Base-by-base conservation (phyloP, 2,888 invertebrate genomes). In the Chymomyza amoena region DNA sequence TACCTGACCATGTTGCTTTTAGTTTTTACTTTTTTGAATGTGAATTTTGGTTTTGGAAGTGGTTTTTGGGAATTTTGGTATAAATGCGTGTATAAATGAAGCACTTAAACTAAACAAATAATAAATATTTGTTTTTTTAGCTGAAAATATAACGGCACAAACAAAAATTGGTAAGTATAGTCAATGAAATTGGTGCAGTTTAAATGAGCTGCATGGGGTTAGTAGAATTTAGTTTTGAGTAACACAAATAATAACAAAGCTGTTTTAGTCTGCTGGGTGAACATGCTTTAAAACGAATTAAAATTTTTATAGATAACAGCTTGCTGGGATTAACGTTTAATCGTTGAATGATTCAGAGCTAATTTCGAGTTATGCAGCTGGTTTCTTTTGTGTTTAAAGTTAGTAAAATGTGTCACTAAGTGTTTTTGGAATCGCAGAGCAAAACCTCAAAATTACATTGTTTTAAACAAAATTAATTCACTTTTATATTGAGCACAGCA, bases 1-100 rank as follows among this genome's bases (percentile, higher is more conserved):
- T 83, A 83, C 83, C 84, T 83, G 87, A 76, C 73, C 83, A 83
- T 83, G 68, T 20, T 51, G 51, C 81, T 79, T 77, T 70, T 73
- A 66, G 71, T 68, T 63, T 54, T 16, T 18, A 56, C n/a, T 57
- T 54, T 54, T 16, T 54, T 54, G 18, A 68, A 68, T 61, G 51
- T 39, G 39, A 54, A 57, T 66, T 32, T 32, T 45, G 39, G 13
- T 45, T 45, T 45, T 66, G 52, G n/a, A 25, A 69, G 69, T 74
- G 32, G 9, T 32, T 32, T 66, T 70, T 72, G 59, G 68, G 70
- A 63, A 52, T 39, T 39, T 67, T 45, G 13, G 16, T 56, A 10
- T 57, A 25, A 20, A 20, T 25, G 57, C 57, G 57, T 20, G 57
- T 57, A 10, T 25, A 57, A 25, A 57, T 57, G 57, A 57, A 57